Evolutionary conservation across 2,113 vertebrate species (phyloP).

Genomic region (Sturnus vulgaris): DNA sequence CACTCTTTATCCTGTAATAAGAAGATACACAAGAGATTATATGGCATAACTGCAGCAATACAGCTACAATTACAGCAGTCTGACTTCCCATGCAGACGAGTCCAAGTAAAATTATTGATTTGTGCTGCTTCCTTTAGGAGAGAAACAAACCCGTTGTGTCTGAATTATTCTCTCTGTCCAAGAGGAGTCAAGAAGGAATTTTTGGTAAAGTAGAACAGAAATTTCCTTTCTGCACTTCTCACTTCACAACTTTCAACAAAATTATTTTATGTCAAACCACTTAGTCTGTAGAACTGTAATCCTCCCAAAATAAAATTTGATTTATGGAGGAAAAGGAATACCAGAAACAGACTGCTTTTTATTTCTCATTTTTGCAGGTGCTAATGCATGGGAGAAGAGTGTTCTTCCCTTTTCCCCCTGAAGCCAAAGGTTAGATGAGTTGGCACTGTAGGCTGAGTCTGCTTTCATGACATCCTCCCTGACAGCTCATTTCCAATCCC

Average conservation of each 20-base stretch:
- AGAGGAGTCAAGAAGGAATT: neutral
- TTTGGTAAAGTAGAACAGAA: neutral
- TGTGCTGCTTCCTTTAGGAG: neutral
- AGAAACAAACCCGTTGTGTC: neutral
- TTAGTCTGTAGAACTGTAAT: neutral
- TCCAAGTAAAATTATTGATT: neutral
- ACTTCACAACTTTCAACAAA: neutral
- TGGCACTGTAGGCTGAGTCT: neutral
- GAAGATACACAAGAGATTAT: neutral
- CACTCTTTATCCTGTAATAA: conserved; percentile 11
- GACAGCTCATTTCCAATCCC: neutral
- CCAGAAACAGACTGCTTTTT: neutral
- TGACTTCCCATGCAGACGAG: neutral
- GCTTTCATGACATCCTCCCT: neutral
- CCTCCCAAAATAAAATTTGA: neutral
- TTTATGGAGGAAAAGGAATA: neutral
- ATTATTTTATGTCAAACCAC: neutral
- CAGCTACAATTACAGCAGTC: neutral
- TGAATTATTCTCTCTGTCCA: neutral
- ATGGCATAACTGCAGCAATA: neutral
- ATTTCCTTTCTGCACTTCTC: neutral
- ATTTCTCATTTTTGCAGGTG: neutral
- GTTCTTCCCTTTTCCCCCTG: neutral
- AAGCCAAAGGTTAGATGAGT: neutral
- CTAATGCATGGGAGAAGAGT: neutral